Base-by-base conservation (phyloP, 2,888 invertebrate genomes). In the Plagodis pulveraria region DNA sequence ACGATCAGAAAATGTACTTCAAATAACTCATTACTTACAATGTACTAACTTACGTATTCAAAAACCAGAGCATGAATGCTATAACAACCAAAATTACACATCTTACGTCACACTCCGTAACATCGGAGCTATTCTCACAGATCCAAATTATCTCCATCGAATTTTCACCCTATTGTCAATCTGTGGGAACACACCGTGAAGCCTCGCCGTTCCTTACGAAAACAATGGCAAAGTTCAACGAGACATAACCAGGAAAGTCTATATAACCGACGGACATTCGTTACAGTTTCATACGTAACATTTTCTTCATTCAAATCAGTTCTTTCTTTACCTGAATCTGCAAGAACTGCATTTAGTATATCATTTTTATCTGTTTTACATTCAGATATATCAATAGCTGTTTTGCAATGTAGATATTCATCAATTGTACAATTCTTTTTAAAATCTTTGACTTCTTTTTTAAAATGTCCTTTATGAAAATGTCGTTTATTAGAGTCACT, bases 181-280 rank as follows among this genome's bases (percentile, higher is more conserved):
- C 76, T 83, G 86, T 90, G 91, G 82, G 91, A 90, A 88, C 69
- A 74, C 65, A 80, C 83, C 89, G 89, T 89, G 88, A 91, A 87
- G 87, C 70, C 71, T 33, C 49, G 51, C 51, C 48, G 56, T 70
- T 71, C 70, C 65, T 67, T 65, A 58, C 69, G 52, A 61, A 83
- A 88, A 92, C 92, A 92, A 92, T 92, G 88, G 91, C 89, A 86
- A 86, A 88, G 90, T 89, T 89, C 91, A 90, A 73, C 90, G 83
- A 87, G 81, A 87, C 90, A 91, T 91, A 91, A 91, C 91, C 86
- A 84, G 80, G 77, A 82, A 84, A 91, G 86, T 89, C 89, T 92
- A 91, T 92, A 91, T 87, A 91, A 89, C 84, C 71, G 76, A 78
- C 78, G 70, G 71, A 72, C 73, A 76, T 71, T 74, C 80, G 82